Evolutionary conservation across 2,797 vertebrate species (phyloP).

Genomic region (Pangasius macronema): DNA sequence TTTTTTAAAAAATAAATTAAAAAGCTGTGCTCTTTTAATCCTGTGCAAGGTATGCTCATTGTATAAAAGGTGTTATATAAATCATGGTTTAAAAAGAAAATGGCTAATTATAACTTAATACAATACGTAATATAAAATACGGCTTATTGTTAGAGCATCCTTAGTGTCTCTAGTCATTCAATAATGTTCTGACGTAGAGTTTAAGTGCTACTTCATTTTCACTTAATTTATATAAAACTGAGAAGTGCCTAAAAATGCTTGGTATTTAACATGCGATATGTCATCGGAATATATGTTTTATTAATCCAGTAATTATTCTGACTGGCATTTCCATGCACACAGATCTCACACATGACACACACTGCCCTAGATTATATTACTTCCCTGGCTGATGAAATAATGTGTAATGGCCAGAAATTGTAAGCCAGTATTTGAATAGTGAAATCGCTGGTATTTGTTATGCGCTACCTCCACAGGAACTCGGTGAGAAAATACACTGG

Average conservation of each 20-base stretch:
- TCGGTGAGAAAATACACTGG: not conserved
- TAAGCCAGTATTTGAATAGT: conserved; percentile 6
- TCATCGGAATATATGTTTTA: not conserved
- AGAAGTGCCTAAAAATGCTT: not conserved
- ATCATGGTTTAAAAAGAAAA: not conserved
- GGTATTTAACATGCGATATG: not conserved
- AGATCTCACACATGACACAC: conserved; percentile 6
- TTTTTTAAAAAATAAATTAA: not conserved
- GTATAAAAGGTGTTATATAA: not conserved
- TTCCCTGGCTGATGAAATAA: conserved; percentile 20
- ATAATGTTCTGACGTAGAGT: not conserved
- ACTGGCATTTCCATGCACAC: not conserved
- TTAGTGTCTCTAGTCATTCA: not conserved
- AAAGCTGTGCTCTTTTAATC: not conserved
- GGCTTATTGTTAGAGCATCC: not conserved
- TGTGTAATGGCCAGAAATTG: conserved; percentile 2
- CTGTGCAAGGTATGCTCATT: not conserved
- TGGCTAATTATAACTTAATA: not conserved
- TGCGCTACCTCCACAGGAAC: not conserved
- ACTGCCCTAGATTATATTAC: conserved; percentile 24
- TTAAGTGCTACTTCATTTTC: not conserved
- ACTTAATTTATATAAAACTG: not conserved
- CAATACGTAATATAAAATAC: not conserved
- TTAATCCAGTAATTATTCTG: not conserved
- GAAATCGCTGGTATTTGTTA: not conserved